Conservation (phyloP, 1,140 invertebrate genomes). For the Drosophila teissieri region DNA sequence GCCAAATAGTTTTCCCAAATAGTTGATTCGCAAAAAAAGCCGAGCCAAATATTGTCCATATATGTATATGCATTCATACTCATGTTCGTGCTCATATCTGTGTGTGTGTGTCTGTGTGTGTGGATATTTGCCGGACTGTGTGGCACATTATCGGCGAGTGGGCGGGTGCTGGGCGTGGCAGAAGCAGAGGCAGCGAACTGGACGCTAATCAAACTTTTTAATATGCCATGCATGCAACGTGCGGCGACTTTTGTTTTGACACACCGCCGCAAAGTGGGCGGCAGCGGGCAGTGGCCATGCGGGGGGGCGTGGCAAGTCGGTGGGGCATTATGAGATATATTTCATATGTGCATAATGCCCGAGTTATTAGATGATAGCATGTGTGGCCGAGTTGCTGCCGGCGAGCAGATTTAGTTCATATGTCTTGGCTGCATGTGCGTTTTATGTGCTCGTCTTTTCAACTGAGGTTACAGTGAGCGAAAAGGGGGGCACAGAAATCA, state of each 20-base stretch:
- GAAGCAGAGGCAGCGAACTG: conserved; percentile 57
- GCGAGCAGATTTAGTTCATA: conserved; percentile 56
- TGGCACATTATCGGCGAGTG: neutral
- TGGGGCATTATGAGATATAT: conserved; percentile 42
- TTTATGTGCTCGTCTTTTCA: conserved; percentile 57
- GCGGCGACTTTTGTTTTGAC: conserved; percentile 73
- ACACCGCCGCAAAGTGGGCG: conserved; percentile 7
- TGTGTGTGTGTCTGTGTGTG: neutral
- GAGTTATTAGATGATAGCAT: conserved; percentile 54
- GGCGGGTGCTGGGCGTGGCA: conserved; percentile 12
- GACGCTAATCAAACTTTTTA: conserved; percentile 81
- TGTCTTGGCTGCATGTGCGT: conserved; percentile 59
- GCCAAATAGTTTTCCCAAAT: conserved; percentile 62
- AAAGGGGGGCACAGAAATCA: neutral
- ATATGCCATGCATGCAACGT: conserved; percentile 73
- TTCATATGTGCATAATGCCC: conserved; percentile 43
- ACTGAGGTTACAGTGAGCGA: conserved; percentile 7
- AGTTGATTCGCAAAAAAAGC: conserved; percentile 43
- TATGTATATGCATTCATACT: neutral
- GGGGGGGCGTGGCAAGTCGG: conserved; percentile 5
- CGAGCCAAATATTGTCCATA: conserved; percentile 23
- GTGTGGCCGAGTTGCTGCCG: conserved; percentile 3
- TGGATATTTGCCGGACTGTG: neutral
- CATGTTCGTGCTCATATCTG: neutral
- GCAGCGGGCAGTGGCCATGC: too few relatives aligned